These are phyloP conservation scores for Therioaphis trifolii DNA, from an alignment of 2,888 invertebrate species.

Conservation along the genomic window DNA sequence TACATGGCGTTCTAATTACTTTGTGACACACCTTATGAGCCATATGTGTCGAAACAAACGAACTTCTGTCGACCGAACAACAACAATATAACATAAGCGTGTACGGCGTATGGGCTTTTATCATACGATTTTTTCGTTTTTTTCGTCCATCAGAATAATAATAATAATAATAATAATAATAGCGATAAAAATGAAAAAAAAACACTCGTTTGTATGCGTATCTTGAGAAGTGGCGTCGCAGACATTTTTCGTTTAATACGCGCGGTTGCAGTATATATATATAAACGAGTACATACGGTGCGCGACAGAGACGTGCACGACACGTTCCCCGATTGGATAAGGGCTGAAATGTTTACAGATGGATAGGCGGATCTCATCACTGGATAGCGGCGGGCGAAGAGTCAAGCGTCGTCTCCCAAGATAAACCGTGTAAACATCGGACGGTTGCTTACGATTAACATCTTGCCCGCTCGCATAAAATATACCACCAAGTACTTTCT, in stretches of 20 bases:
- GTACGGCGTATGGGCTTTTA: not conserved
- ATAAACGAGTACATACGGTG: too few relatives aligned
- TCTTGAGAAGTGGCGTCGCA: conserved; percentile 26
- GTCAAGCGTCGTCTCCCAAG: conserved; percentile 52
- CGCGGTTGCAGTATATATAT: not conserved
- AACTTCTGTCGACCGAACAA: conserved; percentile 46
- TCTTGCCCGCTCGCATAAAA: conserved; percentile 39
- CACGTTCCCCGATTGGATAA: conserved; percentile 6
- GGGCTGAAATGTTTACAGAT: conserved; percentile 45
- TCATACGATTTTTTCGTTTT: not conserved
- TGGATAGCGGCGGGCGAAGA: conserved; percentile 34
- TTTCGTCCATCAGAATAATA: not conserved
- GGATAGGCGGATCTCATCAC: conserved; percentile 51
- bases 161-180: not conserved
- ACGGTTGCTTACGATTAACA: conserved; percentile 59
- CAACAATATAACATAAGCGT: not conserved
- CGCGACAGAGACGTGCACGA: not conserved
- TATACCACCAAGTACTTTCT: not conserved
- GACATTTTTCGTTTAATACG: conserved; percentile 23
- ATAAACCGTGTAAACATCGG: conserved; percentile 45
- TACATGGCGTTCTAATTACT: conserved; percentile 59
- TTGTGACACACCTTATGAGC: conserved; percentile 60
- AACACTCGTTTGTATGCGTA: not conserved
- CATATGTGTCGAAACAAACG: conserved; percentile 59
- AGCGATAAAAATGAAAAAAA: not conserved